Percentiles rank a stretch among this genome's conserved stretches.
These are phyloP conservation scores for Odontomachus brunneus DNA, from an alignment of 1,140 invertebrate genomes.

Conservation along the genomic window DNA sequence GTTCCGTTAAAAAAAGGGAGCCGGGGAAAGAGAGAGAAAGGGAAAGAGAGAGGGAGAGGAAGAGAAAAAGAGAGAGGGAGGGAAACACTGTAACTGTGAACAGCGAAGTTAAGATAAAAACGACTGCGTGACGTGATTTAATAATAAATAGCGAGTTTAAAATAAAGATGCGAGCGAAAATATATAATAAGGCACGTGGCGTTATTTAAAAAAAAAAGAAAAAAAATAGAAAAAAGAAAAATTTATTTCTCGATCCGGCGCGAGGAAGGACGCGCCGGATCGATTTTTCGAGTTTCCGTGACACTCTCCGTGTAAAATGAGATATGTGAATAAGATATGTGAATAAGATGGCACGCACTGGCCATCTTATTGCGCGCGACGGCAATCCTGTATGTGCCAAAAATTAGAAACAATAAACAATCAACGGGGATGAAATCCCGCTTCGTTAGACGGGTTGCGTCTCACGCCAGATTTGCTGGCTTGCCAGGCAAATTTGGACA, in stretches of 20 bases:
- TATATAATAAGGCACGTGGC: not conserved
- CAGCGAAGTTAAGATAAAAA: too few relatives aligned
- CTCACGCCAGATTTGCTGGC: not conserved
- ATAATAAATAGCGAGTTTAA: conserved; percentile 8
- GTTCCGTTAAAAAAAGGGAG: not conserved
- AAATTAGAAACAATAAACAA: conserved; percentile 36
- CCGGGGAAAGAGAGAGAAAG: too few relatives aligned
- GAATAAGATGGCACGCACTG: too few relatives aligned
- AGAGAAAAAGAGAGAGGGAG: too few relatives aligned
- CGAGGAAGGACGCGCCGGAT: too few relatives aligned
- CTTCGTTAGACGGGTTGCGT: conserved; percentile 24
- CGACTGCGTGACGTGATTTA: not conserved
- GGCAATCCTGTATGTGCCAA: conserved; percentile 2
- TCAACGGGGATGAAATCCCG: conserved; percentile 5
- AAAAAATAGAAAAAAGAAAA: too few relatives aligned
- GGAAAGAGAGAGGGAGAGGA: too few relatives aligned
- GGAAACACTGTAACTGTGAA: too few relatives aligned
- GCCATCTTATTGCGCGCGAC: not conserved
- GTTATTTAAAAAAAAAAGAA: not conserved
- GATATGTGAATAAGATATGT: too few relatives aligned
- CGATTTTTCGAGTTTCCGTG: not conserved
- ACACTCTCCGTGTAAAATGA: not conserved
- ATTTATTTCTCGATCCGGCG: too few relatives aligned
- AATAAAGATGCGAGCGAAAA: not conserved
- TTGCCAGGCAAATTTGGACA: conserved; percentile 32